Evolutionary conservation across 2,888 invertebrate genomes (phyloP), one percentile per base, ranked within the genome.

Genomic region (Parnassius apollo): DNA sequence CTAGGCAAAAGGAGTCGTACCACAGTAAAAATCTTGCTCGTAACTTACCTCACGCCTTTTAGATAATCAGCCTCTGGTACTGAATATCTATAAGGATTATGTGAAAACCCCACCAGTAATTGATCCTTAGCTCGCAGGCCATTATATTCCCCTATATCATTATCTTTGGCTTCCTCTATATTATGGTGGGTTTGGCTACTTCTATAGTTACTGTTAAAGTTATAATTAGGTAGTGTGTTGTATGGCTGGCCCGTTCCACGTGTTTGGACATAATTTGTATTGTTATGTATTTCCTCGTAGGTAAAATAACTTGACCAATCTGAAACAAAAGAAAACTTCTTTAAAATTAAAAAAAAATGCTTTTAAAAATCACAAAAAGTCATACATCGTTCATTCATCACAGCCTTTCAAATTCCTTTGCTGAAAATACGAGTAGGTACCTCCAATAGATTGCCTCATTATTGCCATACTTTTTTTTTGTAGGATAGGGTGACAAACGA

Each of bases 71-170:
- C 79, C 42, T 85, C 85, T 1, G 88, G 89, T 18, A 91, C 74
- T 0, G 91, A 91, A 69, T 81, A 82, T 65, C 90, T 81, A 62
- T 82, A 91, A 0, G 91, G 91, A 66, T 90, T 90, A 50, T 81
- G 82, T 0, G 89, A 85, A 51, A 89, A 86, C 0, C 89, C 90
- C 0, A 90, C 85, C 48, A 91, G 69, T 0, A 89, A 75, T 9
- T 80, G 78, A n/a, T 67, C 69, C 45, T 68, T 71, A 18, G 49
- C 60, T 35, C 49, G 67, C 25, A 53, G 62, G 13, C 42, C 68
- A 65, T 59, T 70, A 56, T 71, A 68, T 10, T 72, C 69, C 10
- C 71, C 82, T 44, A 85, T 66, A 58, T 86, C 80, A 53, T 81
- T 84, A 11, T 66, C 76, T 72, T 74, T 77, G 68, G 76, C 75